Percentiles rank a stretch among this genome's conserved stretches.
phyloP scores from a whole-genome alignment of 2,888 invertebrate species.

The Liposcelis brunnea region DNA sequence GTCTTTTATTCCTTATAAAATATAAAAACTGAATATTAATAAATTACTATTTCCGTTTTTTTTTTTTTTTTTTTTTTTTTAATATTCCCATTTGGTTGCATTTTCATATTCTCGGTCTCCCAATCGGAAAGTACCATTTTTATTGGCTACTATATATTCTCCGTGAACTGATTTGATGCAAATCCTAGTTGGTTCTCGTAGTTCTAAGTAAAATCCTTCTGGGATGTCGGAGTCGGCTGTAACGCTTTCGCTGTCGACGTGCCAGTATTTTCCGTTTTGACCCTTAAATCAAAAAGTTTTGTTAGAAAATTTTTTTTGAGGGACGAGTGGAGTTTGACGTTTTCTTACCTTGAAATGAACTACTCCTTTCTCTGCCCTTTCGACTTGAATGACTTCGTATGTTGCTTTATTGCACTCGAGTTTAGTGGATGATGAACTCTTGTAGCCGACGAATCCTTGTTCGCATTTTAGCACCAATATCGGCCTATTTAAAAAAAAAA shows the following conservation, averaged over 20 bases:
- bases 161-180: slow-evolving; percentile 62
- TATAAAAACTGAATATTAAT: too few relatives aligned
- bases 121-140: slow-evolving; percentile 79
- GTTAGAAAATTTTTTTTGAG: not conserved
- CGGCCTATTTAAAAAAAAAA: slow-evolving; percentile 41
- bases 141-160: slow-evolving; percentile 70
- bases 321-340: not conserved
- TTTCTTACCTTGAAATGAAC: slow-evolving; percentile 69
- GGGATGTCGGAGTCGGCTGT: slow-evolving; percentile 70
- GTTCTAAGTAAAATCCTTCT: slow-evolving; percentile 77
- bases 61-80: slow-evolving; percentile 24
- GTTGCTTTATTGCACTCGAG: slow-evolving; percentile 91
- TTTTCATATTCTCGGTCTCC: slow-evolving; percentile 57
- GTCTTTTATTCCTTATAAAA: too few relatives aligned
- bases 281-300: slow-evolving; percentile 34
- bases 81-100: slow-evolving; percentile 91
- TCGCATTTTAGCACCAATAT: slow-evolving; percentile 87
- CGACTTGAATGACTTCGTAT: slow-evolving; percentile 83
- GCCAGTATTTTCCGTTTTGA: slow-evolving; percentile 88
- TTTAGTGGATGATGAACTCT: slow-evolving; percentile 50
- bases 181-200: slow-evolving; percentile 82
- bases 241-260: slow-evolving; percentile 72
- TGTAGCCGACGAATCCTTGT: slow-evolving; percentile 90
- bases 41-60: not conserved
- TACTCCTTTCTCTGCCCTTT: slow-evolving; percentile 73